Percentiles rank a stretch among this genome's conserved stretches.
phyloP scores from a whole-genome alignment of 2,888 invertebrate genomes.

The Ganaspis brasiliensis region DNA sequence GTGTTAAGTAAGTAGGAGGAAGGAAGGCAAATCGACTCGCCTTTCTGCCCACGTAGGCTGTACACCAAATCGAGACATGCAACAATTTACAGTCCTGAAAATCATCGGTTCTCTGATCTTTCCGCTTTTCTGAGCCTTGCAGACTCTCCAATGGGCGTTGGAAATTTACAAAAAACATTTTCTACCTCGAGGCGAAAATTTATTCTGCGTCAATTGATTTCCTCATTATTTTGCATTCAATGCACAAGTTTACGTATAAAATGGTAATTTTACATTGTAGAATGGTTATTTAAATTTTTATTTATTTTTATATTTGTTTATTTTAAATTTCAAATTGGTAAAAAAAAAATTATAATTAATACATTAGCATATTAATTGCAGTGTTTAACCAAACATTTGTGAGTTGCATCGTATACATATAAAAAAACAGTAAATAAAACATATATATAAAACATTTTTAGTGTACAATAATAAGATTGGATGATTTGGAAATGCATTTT shows the following conservation, averaged over 20 bases:
- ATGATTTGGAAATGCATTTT: too few relatives aligned
- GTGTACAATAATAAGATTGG: too few relatives aligned
- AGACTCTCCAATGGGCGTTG: slow-evolving; percentile 18
- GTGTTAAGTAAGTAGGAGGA: slow-evolving; percentile 19
- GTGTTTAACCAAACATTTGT: slow-evolving; percentile 21
- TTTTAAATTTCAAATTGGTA: too few relatives aligned
- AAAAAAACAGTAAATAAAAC: slow-evolving; percentile 63
- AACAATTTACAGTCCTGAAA: slow-evolving; percentile 18
- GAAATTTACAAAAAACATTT: slow-evolving; percentile 47
- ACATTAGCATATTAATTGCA: too few relatives aligned
- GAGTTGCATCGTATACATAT: slow-evolving; percentile 66
- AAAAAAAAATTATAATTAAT: too few relatives aligned
- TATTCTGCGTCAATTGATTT: slow-evolving; percentile 42
- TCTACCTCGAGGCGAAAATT: slow-evolving; percentile 36
- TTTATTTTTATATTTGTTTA: too few relatives aligned
- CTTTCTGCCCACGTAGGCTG: slow-evolving; percentile 7
- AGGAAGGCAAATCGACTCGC: slow-evolving; percentile 15
- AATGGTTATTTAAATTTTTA: too few relatives aligned
- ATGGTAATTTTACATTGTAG: background rate
- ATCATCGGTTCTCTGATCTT: slow-evolving; percentile 10
- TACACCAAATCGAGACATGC: slow-evolving; percentile 10
- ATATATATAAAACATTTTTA: too few relatives aligned
- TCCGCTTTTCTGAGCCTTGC: slow-evolving; percentile 7
- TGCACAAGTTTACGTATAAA: background rate
- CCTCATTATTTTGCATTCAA: slow-evolving; percentile 16